Evolutionary conservation across 2,797 vertebrate genomes (phyloP), one percentile per base, ranked within the genome.

Genomic region (Ciconia nigra): DNA sequence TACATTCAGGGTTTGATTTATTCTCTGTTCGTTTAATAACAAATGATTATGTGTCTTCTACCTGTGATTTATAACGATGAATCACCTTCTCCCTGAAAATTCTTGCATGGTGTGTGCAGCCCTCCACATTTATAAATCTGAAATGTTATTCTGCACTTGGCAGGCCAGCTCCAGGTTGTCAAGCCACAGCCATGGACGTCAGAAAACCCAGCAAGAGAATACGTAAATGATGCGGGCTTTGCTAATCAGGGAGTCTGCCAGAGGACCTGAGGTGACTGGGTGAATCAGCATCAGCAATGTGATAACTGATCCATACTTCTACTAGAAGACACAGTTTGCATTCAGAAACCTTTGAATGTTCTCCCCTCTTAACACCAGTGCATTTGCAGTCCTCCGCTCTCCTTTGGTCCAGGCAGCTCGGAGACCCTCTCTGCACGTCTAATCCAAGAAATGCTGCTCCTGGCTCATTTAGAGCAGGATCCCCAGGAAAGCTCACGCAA

Each of bases 11-110:
- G 29, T 59, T 49, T 87, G 94, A 95, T 89, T 94, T 88, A 82
- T 86, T 39, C 79, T 61, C 88, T 52, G 77, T 70, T 91, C 21
- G 1, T 58, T 94, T 94, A 39, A 49, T 76, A 83, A 91, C 96
- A 76, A 96, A 95, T 76, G 94, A 95, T 93, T 89, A 13, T 89
- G 69, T 95, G 94, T 86, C 96, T 90, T 26, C 76, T 70, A 26
- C 62, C 46, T 6, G 74, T 83, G 93, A 95, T 91, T 92, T 93
- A 82, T 70, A 52, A 33, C 24, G 4, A 63, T 58, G 92, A 86
- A 89, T 89, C 49, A 83, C 81, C 63, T 77, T 62, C 49, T 82
- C 44, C 72, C 88, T 83, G 93, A 41, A 76, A 91, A 51, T 11
- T 16, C 46, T 74, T 10, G 41, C 33, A 12, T 4, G 16, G 51